Conservation (phyloP, 2,888 invertebrate species). For the Abscondita cerata region DNA sequence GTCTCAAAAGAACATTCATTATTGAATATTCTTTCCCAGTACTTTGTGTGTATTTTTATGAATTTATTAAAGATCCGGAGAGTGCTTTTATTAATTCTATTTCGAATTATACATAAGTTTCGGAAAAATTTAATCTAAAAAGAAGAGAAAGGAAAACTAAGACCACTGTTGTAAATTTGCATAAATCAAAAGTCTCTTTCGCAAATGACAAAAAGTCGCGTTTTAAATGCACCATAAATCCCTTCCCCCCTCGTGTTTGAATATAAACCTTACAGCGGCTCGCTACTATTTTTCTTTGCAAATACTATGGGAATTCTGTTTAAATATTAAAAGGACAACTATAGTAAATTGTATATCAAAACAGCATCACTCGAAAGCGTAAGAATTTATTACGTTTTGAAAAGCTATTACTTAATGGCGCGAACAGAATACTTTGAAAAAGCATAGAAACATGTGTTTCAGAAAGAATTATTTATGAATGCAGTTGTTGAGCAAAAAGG, state of each 20-base stretch:
- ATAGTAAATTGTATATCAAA: conserved; percentile 33
- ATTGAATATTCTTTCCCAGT: conserved; percentile 40
- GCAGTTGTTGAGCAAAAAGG: conserved; percentile 22
- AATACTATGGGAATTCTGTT: background rate
- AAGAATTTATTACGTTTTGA: conserved; percentile 39
- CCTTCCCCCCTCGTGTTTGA: conserved; percentile 30
- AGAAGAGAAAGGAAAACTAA: background rate
- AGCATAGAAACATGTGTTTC: conserved; percentile 33
- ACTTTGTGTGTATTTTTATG: conserved; percentile 29
- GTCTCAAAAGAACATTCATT: conserved; percentile 37
- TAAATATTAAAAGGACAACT: conserved; percentile 9
- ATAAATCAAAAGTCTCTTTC: conserved; percentile 47
- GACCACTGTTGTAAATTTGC: conserved; percentile 35
- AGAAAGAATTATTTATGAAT: conserved; percentile 34
- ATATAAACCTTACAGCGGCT: conserved; percentile 36
- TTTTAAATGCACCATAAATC: conserved; percentile 45
- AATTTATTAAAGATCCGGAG: conserved; percentile 20
- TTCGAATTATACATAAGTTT: background rate
- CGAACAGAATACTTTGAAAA: conserved; percentile 34
- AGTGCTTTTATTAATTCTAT: conserved; percentile 10
- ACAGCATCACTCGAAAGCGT: conserved; percentile 33
- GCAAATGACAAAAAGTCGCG: conserved; percentile 44
- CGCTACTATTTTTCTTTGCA: conserved; percentile 17
- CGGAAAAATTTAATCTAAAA: background rate
- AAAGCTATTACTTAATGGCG: conserved; percentile 43